phyloP scores from a whole-genome alignment of 2,888 invertebrate species.

The Nomada goodeniana region DNA sequence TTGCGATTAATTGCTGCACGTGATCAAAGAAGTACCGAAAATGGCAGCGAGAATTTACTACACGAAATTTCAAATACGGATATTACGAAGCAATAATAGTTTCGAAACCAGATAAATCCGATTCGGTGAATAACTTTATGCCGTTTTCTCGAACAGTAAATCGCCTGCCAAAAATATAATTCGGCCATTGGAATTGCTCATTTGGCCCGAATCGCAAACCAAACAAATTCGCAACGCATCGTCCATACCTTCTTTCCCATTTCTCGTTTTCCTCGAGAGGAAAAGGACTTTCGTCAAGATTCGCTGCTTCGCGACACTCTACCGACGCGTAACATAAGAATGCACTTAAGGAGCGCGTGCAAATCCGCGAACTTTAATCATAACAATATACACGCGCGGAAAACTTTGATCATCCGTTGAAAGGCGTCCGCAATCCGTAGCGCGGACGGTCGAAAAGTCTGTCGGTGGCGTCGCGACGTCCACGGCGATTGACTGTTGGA shows the following conservation, averaged over 20 bases:
- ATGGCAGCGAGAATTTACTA: no score
- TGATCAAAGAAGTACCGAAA: not conserved
- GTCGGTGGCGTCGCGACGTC: slow-evolving; percentile 36
- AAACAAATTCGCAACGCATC: not conserved
- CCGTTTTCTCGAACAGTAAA: no score
- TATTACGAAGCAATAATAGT: not conserved
- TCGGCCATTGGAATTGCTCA: no score
- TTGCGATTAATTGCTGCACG: not conserved
- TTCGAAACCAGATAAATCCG: not conserved
- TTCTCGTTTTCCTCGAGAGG: not conserved
- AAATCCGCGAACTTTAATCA: slow-evolving; percentile 61
- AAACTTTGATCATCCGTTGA: slow-evolving; percentile 63
- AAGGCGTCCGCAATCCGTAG: slow-evolving; percentile 50
- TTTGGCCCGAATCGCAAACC: no score
- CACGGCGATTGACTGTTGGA: slow-evolving; percentile 5
- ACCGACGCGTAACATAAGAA: slow-evolving; percentile 54
- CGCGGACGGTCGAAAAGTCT: slow-evolving; percentile 33
- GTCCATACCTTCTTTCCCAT: no score
- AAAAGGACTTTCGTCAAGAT: not conserved
- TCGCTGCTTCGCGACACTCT: not conserved
- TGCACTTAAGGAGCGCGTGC: slow-evolving; percentile 54
- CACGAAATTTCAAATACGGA: not conserved
- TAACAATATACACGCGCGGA: slow-evolving; percentile 52
- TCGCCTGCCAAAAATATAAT: no score
- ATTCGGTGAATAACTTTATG: no score